A percentile compares a stretch with the other conserved stretches of the same genome.
These are phyloP conservation scores for Oxytorus armatus DNA, from an alignment of 2,888 invertebrate species.

Conservation along the genomic window DNA sequence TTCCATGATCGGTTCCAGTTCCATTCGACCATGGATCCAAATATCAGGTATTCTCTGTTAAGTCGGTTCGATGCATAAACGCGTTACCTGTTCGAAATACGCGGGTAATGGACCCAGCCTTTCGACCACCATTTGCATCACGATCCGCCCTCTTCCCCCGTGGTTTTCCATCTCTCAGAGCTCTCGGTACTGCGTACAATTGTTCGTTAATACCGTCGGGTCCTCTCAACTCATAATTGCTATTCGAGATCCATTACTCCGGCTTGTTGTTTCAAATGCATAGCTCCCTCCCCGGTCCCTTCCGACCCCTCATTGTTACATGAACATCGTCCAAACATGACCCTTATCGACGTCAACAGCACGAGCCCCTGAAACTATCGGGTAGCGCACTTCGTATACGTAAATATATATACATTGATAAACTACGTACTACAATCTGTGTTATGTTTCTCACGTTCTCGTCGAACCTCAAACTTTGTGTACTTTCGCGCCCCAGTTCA, in stretches of 20 bases:
- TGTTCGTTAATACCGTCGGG: slow-evolving; percentile 22
- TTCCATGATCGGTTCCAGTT: neutral
- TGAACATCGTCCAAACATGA: slow-evolving; percentile 46
- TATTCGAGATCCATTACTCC: slow-evolving; percentile 28
- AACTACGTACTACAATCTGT: slow-evolving; percentile 9
- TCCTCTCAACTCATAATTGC: slow-evolving; percentile 49
- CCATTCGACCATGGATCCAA: neutral
- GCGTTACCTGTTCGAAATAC: slow-evolving; percentile 25
- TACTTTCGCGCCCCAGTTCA: neutral
- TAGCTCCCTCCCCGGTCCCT: no score
- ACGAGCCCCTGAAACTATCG: slow-evolving; percentile 21
- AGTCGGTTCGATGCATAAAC: neutral
- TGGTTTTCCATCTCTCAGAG: neutral
- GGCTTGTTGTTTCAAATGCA: slow-evolving; percentile 19
- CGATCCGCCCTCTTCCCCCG: no score
- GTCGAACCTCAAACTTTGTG: neutral
- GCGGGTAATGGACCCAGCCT: slow-evolving; percentile 28
- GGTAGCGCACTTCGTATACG: neutral
- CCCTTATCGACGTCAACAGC: slow-evolving; percentile 55
- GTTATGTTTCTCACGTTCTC: slow-evolving; percentile 30
- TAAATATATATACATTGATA: neutral
- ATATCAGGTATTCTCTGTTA: slow-evolving; percentile 7
- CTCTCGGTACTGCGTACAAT: neutral
- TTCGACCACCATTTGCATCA: slow-evolving; percentile 19
- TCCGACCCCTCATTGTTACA: neutral